Evolutionary conservation across 1,140 invertebrate genomes (phyloP), one percentile per base, ranked within the genome.

Genomic region (Drosophila teissieri): DNA sequence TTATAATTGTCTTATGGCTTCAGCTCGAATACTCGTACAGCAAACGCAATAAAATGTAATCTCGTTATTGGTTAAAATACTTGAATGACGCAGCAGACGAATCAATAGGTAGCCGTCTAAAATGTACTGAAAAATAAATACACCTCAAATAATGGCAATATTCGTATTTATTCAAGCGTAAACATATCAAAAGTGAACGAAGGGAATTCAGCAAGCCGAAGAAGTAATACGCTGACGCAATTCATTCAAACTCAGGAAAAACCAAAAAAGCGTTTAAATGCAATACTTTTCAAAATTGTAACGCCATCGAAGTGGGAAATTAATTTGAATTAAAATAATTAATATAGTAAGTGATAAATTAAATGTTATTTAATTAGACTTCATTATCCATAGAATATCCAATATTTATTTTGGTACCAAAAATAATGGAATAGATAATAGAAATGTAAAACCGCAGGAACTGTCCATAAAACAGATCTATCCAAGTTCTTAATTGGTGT

Each of bases 101-200:
- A 49, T 62, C 65, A 10, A 39, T 37, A 37, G 37, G 39, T 22
- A 12, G 44, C 31, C 24, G 15, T 52, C 52, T 17, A 37, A 60
- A 34, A 27, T 27, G 4, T 51, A 51, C 22, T 44, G 34, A 37
- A 62, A 58, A 67, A 68, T 34, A 49, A 40, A 39, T 56, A 39
- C 39, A 44, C 57, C 55, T 60, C 40, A 72, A 37, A 48, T 42
- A 56, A 75, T 42, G 63, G 53, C 61, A 64, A 86, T 79, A 79
- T 82, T 52, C 24, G 58, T 24, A 82, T 82, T 82, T 82, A 75
- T 76, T 82, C 44, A 15, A 46, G 75, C 82, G 76, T 62, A 82
- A 81, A 62, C 60, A 36, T 70, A 40, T 15, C 51, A 22, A 70
- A 56, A 69, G 8, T 34, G 3, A 14, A 14, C 37, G 12, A 27